Base-by-base conservation (phyloP, 2,113 vertebrate species). In the Alosa alosa region DNA sequence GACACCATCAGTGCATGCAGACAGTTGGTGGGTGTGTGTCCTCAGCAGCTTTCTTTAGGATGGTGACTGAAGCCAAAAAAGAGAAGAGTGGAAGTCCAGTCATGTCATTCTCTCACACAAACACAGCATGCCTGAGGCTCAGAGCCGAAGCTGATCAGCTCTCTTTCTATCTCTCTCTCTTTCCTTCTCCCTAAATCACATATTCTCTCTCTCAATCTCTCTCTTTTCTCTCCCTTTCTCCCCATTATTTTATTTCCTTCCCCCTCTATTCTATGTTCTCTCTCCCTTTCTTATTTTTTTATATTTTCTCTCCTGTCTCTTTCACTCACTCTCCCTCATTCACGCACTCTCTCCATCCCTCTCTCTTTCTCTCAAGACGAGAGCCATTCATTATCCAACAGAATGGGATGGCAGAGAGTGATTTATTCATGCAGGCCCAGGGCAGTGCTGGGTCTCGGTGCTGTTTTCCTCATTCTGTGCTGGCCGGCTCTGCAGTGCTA, bases 351-450 rank as follows among this genome's bases (percentile, higher is more conserved):
- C 22, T 31, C n/a, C n/a, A n/a, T 68, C n/a, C 4, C n/a, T 60
- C 45, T 10, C 44, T 57, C 84, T 39, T 41, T 46, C 18, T 64
- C 72, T 31, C 81, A 17, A 52, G 60, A 46, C 75, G 85, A 81
- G 22, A 84, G 84, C 55, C 50, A 50, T 88, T 81, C 17, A 84
- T 57, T n/a, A 86, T 83, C 25, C 55, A 75, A 47, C 68, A 81
- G 64, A 72, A 52, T 84, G 57, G 64, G 82, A 50, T 18, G 83
- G 72, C 50, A 50, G 1, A 46, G 55, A 41, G 20, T 17, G 22
- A 83, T 86, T 52, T 81, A 81, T 86, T 57, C 55, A 86, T 82
- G 49, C 50, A 55, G 50, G 82, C 88, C 20, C 84, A 81, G 46
- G 72, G 81, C 45, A 83, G 81, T 20, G 18, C 41, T 41, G 10